These are phyloP conservation scores for Mallotus villosus DNA, from an alignment of 2,797 vertebrate genomes.

Conservation along the genomic window DNA sequence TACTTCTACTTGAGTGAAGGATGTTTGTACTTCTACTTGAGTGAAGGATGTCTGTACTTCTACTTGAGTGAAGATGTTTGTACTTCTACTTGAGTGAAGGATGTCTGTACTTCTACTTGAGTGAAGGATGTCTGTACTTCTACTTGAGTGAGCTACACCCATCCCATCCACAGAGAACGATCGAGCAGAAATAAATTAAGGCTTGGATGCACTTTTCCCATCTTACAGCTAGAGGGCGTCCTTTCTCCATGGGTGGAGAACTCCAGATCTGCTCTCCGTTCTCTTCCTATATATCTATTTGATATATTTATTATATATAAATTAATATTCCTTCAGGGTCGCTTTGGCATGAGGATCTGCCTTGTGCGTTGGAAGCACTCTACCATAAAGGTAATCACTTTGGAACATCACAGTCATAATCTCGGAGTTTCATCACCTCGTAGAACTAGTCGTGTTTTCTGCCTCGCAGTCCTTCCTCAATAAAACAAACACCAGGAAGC, in stretches of 20 bases:
- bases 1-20: no score
- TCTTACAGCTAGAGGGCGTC: slow-evolving; percentile 59
- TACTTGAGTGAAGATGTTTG: no score
- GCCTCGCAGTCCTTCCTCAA: slow-evolving; percentile 13
- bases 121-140: no score
- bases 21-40: no score
- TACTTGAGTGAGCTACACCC: no score
- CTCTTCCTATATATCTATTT: no score
- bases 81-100: no score
- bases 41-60: no score
- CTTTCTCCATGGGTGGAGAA: slow-evolving; percentile 30
- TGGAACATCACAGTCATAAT: slow-evolving; percentile 27
- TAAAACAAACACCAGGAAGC: slow-evolving; percentile 16
- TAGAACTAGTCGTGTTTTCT: slow-evolving; percentile 14
- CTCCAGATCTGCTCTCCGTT: slow-evolving; percentile 14
- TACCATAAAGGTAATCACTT: slow-evolving; percentile 28
- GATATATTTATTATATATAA: no score
- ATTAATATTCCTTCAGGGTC: no score
- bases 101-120: no score
- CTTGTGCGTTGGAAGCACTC: slow-evolving; percentile 11
- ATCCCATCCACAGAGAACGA: neutral
- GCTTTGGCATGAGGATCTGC: neutral
- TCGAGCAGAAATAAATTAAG: neutral
- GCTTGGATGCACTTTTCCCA: slow-evolving; percentile 15
- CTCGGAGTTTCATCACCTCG: slow-evolving; percentile 21